Conservation (phyloP, 2,113 vertebrate genomes). For the Varanus komodoensis region DNA sequence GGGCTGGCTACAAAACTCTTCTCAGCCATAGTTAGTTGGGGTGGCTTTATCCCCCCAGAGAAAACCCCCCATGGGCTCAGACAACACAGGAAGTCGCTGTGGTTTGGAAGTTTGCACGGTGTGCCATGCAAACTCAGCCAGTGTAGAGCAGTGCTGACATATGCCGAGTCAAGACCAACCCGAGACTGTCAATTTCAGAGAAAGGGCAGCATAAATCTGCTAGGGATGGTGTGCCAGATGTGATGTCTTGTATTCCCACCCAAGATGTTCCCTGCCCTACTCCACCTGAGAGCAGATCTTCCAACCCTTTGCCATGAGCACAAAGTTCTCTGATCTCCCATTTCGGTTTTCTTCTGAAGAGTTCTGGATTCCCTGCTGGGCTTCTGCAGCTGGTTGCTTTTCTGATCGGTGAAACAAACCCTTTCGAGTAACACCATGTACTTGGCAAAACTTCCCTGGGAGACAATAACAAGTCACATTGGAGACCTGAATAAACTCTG, state of each 20-base stretch:
- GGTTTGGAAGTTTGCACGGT: no score
- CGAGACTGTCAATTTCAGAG: no score
- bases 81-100: no score
- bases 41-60: no score
- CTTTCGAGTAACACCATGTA: not conserved
- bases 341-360: rapidly evolving
- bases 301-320: not conserved
- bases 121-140: no score
- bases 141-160: no score
- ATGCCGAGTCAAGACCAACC: no score
- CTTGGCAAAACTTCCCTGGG: constrained; percentile 5
- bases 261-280: not conserved
- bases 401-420: not conserved
- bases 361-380: not conserved
- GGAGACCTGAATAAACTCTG: not conserved
- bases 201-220: no score
- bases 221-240: not conserved
- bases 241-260: not conserved
- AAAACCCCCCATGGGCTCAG: no score
- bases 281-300: not conserved
- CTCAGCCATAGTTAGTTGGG: no score
- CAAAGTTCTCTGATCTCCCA: not conserved
- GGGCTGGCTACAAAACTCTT: no score
- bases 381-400: constrained; percentile 5
- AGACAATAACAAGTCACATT: not conserved